A percentile compares a stretch with the other conserved stretches of the same genome.
Evolutionary conservation across 1,140 invertebrate genomes (phyloP).

Genomic region (Aphaenogaster floridana): DNA sequence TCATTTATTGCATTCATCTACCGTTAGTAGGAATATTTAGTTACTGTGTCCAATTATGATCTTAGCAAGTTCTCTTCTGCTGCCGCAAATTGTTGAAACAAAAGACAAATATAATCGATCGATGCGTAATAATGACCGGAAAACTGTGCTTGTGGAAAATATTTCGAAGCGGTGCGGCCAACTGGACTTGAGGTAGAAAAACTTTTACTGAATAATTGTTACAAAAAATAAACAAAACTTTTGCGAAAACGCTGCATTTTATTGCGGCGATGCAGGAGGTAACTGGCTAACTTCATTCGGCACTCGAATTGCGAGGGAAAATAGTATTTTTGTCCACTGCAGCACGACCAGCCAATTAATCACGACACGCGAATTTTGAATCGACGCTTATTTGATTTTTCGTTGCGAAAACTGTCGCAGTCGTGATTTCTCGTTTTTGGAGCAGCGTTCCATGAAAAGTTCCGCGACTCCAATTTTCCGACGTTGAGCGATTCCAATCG

Average conservation of each 20-base stretch:
- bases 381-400: slow-evolving; percentile 61
- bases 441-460: slow-evolving; percentile 29
- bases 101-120: not conserved
- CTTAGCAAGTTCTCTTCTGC: not conserved
- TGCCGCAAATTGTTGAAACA: slow-evolving; percentile 12
- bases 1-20: slow-evolving; percentile 30
- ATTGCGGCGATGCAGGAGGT: not conserved
- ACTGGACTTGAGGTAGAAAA: slow-evolving; percentile 3
- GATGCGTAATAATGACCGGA: slow-evolving; percentile 11
- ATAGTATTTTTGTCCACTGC: slow-evolving; percentile 38
- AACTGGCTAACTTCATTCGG: slow-evolving; percentile 38
- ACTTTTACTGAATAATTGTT: slow-evolving; percentile 2
- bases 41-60: not conserved
- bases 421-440: slow-evolving; percentile 32
- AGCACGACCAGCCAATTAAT: slow-evolving; percentile 46
- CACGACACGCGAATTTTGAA: slow-evolving; percentile 49
- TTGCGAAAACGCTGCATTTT: slow-evolving; percentile 14
- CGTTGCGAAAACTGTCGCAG: slow-evolving; percentile 26
- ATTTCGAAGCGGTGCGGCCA: not conserved
- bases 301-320: slow-evolving; percentile 29
- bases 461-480: slow-evolving; percentile 20
- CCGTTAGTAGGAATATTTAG: slow-evolving; percentile 19
- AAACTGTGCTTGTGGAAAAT: not conserved
- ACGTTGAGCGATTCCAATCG: slow-evolving; percentile 36
- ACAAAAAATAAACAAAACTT: slow-evolving; percentile 17